These are phyloP conservation scores for Apotomis turbidana DNA, from an alignment of 2,888 invertebrate genomes.

Conservation along the genomic window DNA sequence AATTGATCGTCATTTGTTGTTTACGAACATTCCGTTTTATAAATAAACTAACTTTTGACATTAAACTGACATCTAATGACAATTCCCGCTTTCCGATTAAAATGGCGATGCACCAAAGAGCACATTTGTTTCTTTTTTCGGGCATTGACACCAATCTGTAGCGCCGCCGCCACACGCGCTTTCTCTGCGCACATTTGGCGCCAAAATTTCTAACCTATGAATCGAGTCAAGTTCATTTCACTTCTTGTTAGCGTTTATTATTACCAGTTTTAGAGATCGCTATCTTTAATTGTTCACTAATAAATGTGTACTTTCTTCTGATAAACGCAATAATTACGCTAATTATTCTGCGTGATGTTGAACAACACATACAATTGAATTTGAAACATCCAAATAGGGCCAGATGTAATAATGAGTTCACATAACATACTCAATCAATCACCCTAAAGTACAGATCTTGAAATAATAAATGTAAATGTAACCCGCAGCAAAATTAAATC, in stretches of 20 bases:
- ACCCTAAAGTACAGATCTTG: too few species aligned
- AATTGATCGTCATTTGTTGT: neutral
- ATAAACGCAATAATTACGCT: conserved; percentile 30
- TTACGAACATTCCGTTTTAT: neutral
- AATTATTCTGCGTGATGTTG: conserved; percentile 26
- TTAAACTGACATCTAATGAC: conserved; percentile 27
- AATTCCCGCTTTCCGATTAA: conserved; percentile 31
- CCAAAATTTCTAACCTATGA: conserved; percentile 73
- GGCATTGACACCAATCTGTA: conserved; percentile 62
- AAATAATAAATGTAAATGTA: too few species aligned
- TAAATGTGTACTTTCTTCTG: conserved; percentile 37
- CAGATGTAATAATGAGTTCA: too few species aligned
- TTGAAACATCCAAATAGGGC: too few species aligned
- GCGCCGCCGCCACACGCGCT: conserved; percentile 66
- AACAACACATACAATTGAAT: neutral
- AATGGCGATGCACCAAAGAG: conserved; percentile 38
- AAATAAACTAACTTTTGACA: neutral
- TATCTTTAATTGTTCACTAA: conserved; percentile 29
- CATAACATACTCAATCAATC: too few species aligned
- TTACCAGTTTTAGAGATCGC: conserved; percentile 37
- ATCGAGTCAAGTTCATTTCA: conserved; percentile 51
- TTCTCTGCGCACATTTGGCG: conserved; percentile 70
- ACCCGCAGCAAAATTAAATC: too few species aligned
- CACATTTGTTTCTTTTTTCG: conserved; percentile 41
- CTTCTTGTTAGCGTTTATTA: conserved; percentile 42